Evolutionary conservation across 2,113 vertebrate species (phyloP), one percentile per base, ranked within the genome.

Genomic region (Notarius quadriscutis): DNA sequence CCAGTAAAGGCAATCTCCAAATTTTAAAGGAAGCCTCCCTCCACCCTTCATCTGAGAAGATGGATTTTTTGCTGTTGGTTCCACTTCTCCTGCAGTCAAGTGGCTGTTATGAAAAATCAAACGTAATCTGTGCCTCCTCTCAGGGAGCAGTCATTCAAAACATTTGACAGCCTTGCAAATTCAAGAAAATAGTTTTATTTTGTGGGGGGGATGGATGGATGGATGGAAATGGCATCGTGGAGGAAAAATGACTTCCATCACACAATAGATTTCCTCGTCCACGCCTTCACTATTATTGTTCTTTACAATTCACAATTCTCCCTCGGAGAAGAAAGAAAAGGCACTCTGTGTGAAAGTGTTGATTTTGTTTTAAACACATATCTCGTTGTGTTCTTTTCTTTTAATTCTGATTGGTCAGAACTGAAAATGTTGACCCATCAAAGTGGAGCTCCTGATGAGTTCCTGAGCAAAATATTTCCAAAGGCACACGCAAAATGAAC

Each of bases 121-220:
- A 91, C 89, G 90, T 94, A 90, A 88, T 87, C 91, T 81, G 88
- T 69, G 69, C 50, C 88, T 89, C 90, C 88, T 87, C 79, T 88
- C 88, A 86, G 81, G 88, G 90, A 90, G 92, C 92, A 92, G 91
- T 92, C 94, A 93, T 94, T 95, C 93, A 94, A 80, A 78, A 89
- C 90, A 87, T 87, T 85, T 87, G 88, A 86, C 90, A 88, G 84
- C 58, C 87, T 87, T 87, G 84, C 82, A 85, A 88, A 88, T 88
- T 82, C 87, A 91, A 63, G 90, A 80, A 89, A 88, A 88, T 89
- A 78, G 77, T 84, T 58, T 10, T 58, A 30, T 30, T 30, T 30
- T 30, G 30, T 1, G 30, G 30, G 30, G 30, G 30, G 30, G 30
- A 1, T 30, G 30, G 30, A 30, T 30, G 30, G 30, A 30, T 81